A percentile compares a stretch with the other conserved stretches of the same genome.
phyloP scores from a whole-genome alignment of 2,797 vertebrate genomes.

The Alosa sapidissima region DNA sequence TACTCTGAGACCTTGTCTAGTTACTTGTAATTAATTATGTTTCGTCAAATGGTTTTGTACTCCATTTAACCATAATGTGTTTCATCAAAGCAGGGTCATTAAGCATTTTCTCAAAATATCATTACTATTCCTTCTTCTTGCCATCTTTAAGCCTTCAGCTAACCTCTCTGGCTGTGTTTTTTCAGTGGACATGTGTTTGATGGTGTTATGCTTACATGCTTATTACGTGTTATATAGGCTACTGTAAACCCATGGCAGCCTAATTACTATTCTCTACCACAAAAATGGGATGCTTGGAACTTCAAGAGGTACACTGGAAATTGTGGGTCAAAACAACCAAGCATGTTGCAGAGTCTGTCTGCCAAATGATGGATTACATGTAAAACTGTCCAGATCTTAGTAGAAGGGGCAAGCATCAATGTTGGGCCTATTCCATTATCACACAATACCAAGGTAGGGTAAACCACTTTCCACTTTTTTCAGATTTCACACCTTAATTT shows the following conservation, averaged over 20 bases:
- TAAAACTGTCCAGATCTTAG: neutral
- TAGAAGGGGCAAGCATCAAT: neutral
- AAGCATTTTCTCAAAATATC: constrained; percentile 59
- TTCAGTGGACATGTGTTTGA: neutral
- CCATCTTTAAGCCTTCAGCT: constrained; percentile 27
- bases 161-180: neutral
- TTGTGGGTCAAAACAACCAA: neutral
- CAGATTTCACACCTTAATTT: neutral
- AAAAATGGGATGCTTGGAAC: neutral
- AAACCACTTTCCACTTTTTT: neutral
- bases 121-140: constrained; percentile 38
- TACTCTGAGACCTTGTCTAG: constrained; percentile 53
- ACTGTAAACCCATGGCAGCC: neutral
- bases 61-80: constrained; percentile 62
- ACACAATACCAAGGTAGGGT: neutral
- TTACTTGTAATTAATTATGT: constrained; percentile 60
- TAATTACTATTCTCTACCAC: neutral
- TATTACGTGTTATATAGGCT: neutral
- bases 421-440: neutral
- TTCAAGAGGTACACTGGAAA: neutral
- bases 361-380: neutral
- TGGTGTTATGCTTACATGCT: neutral
- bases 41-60: constrained; percentile 59
- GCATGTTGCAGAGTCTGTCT: neutral
- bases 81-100: constrained; percentile 59